phyloP scores from a whole-genome alignment of 2,888 invertebrate species.

The Callosobruchus maculatus region DNA sequence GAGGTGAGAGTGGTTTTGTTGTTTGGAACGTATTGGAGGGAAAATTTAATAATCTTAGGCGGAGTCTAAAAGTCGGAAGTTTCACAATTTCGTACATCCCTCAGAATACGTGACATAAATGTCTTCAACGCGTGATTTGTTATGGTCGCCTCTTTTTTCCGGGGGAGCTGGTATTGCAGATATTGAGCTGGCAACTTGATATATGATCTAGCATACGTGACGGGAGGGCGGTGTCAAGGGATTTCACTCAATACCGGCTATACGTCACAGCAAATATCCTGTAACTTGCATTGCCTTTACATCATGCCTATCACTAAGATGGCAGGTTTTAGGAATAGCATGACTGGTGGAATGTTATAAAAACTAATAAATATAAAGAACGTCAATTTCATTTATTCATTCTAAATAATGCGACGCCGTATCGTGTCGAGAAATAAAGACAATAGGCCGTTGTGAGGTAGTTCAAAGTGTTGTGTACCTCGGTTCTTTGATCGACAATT shows the following conservation, averaged over 20 bases:
- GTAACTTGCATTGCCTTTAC: too few species aligned
- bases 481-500: too few species aligned
- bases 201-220: background rate
- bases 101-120: background rate
- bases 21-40: background rate
- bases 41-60: background rate
- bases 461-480: too few species aligned
- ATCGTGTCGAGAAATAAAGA: too few species aligned
- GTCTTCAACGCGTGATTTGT: background rate
- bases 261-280: background rate
- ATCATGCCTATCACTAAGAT: too few species aligned
- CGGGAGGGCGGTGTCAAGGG: background rate
- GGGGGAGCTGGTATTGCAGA: background rate
- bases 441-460: too few species aligned
- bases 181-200: background rate
- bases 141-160: background rate
- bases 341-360: too few species aligned
- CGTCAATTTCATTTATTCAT: too few species aligned
- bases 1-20: background rate
- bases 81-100: background rate
- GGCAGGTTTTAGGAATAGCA: too few species aligned
- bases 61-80: background rate
- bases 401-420: too few species aligned
- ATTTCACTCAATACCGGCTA: background rate
- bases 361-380: too few species aligned